Evolutionary conservation across 2,113 vertebrate genomes (phyloP).

Genomic region (Argyrosomus japonicus): DNA sequence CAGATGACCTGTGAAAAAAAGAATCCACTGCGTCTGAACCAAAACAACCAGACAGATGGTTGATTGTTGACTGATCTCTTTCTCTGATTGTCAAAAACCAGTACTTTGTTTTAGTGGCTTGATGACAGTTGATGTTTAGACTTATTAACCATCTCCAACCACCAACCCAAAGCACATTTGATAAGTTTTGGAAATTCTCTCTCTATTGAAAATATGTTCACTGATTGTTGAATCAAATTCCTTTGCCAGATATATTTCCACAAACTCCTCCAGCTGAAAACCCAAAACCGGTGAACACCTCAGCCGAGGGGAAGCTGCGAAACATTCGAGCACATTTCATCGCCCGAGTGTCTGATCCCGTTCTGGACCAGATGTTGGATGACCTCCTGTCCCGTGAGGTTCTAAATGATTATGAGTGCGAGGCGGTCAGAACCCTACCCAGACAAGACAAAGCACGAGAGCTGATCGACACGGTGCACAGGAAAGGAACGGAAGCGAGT

Average conservation of each 20-base stretch:
- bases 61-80: too few relatives aligned
- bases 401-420: slow-evolving; percentile 1
- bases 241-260: slow-evolving; percentile 5
- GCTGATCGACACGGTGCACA: slow-evolving; percentile 27
- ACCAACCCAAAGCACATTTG: too few relatives aligned
- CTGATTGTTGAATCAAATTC: not conserved
- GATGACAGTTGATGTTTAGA: too few relatives aligned
- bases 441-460: slow-evolving; percentile 5
- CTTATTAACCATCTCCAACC: too few relatives aligned
- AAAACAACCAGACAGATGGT: too few relatives aligned
- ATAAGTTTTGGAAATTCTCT: too few relatives aligned
- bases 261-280: not conserved
- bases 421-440: not conserved
- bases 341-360: not conserved
- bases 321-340: not conserved
- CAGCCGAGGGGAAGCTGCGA: not conserved
- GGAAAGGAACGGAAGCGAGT: slow-evolving; percentile 18
- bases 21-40: too few relatives aligned
- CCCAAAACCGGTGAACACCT: not conserved
- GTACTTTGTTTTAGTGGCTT: too few relatives aligned
- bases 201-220: too few relatives aligned
- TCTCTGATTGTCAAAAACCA: too few relatives aligned
- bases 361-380: slow-evolving; percentile 24
- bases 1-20: too few relatives aligned
- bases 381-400: not conserved